Percentiles rank a stretch among this genome's conserved stretches.
phyloP scores from a whole-genome alignment of 1,140 invertebrate genomes.

The Cydia amplana region DNA sequence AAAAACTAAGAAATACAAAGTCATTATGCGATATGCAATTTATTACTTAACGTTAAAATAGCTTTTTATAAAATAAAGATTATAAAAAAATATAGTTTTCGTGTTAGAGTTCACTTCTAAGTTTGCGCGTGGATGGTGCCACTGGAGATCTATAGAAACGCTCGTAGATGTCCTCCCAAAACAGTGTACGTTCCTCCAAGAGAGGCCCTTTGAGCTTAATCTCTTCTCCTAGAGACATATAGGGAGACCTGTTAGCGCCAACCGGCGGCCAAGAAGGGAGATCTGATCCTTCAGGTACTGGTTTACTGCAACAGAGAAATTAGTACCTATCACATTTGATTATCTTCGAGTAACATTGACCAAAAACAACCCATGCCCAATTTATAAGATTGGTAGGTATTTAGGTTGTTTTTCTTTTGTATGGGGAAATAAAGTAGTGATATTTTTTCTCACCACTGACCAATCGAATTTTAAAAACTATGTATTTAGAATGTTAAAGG shows the following conservation, averaged over 20 bases:
- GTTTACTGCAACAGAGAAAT: background rate
- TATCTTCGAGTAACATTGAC: too few species aligned
- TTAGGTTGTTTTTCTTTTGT: too few species aligned
- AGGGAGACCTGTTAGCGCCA: background rate
- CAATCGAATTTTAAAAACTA: too few species aligned
- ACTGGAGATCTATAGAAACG: background rate
- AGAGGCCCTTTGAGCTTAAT: background rate
- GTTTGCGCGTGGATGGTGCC: background rate
- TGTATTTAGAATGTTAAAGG: too few species aligned
- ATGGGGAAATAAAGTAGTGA: too few species aligned
- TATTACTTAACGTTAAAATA: too few species aligned
- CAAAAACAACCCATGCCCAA: too few species aligned
- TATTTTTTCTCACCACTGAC: too few species aligned
- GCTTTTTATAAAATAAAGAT: background rate
- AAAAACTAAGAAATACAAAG: too few species aligned
- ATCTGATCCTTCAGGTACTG: conserved; percentile 33
- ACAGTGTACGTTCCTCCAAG: background rate
- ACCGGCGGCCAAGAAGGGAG: conserved; percentile 38
- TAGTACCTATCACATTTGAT: background rate
- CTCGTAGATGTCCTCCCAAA: background rate
- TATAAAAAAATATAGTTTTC: too few species aligned
- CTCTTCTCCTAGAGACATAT: background rate
- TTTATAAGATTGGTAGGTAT: too few species aligned
- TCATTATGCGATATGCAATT: too few species aligned
- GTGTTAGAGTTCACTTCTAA: background rate